These are phyloP conservation scores for Dendrolimus kikuchii DNA, from an alignment of 1,140 invertebrate genomes.

Conservation along the genomic window DNA sequence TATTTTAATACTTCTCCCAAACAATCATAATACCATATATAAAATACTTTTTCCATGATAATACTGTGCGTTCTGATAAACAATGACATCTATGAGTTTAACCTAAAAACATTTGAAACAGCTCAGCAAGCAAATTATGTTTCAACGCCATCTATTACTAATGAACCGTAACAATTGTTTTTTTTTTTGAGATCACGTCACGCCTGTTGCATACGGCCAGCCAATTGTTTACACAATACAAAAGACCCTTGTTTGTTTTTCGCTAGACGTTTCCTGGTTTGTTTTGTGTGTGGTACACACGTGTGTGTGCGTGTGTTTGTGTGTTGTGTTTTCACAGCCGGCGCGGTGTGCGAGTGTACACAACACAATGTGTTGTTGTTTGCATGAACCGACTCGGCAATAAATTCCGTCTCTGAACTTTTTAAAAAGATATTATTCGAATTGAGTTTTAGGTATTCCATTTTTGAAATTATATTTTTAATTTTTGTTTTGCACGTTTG, in stretches of 20 bases:
- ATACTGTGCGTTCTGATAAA: background rate
- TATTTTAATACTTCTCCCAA: too few species aligned
- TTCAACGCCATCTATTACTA: constrained; percentile 43
- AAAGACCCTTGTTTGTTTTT: constrained; percentile 71
- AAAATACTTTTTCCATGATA: too few species aligned
- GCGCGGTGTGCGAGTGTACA: constrained; percentile 40
- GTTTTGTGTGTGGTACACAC: constrained; percentile 62
- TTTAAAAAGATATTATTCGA: too few species aligned
- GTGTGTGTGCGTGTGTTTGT: constrained; percentile 19
- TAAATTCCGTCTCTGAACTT: too few species aligned
- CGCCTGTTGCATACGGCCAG: constrained; percentile 65
- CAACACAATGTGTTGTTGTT: constrained; percentile 65
- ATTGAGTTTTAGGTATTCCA: too few species aligned
- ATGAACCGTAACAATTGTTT: constrained; percentile 37
- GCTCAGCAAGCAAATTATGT: background rate
- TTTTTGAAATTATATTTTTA: too few species aligned
- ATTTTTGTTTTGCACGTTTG: too few species aligned
- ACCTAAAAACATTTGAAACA: too few species aligned
- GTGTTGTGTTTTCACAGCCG: constrained; percentile 56
- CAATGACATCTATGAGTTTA: constrained; percentile 34
- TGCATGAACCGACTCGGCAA: constrained; percentile 41
- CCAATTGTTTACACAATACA: constrained; percentile 70
- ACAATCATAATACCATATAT: too few species aligned
- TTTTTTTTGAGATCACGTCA: constrained; percentile 48
- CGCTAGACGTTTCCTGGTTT: constrained; percentile 71